Conservation (phyloP, 2,888 invertebrate species). For the Mechanitis mazaeus region DNA sequence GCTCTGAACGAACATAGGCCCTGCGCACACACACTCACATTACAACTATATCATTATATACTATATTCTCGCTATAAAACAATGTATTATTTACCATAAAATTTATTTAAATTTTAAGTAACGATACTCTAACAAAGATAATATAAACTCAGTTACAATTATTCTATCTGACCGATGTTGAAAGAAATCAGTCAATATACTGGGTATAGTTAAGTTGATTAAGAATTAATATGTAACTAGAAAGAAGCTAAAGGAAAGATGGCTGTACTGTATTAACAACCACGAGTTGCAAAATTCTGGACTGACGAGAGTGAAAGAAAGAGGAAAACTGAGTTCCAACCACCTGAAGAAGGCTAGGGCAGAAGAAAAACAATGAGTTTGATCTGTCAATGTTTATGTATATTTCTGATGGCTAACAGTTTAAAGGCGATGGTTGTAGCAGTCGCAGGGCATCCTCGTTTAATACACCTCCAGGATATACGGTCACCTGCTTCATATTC, state of each 20-base stretch:
- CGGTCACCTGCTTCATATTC: constrained; percentile 30
- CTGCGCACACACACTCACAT: constrained; percentile 23
- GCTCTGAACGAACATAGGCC: constrained; percentile 36
- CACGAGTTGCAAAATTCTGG: no score
- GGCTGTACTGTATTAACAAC: no score
- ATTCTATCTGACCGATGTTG: no score
- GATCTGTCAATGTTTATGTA: constrained; percentile 13
- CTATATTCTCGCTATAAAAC: background rate
- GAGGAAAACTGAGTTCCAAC: no score
- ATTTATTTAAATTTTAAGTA: no score
- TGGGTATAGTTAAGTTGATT: no score
- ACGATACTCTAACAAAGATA: no score
- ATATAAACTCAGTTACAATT: no score
- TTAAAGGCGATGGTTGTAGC: constrained; percentile 24
- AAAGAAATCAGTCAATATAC: no score
- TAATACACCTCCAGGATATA: constrained; percentile 35
- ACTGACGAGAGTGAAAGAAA: no score
- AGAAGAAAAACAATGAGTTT: background rate
- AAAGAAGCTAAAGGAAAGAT: no score
- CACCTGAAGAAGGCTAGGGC: background rate
- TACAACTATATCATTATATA: background rate
- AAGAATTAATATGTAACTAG: no score
- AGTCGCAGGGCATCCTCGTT: constrained; percentile 24
- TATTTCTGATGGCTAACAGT: constrained; percentile 14
- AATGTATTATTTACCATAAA: background rate